phyloP scores from a whole-genome alignment of 2,888 invertebrate species.

The Pristionchus maxplancki region DNA sequence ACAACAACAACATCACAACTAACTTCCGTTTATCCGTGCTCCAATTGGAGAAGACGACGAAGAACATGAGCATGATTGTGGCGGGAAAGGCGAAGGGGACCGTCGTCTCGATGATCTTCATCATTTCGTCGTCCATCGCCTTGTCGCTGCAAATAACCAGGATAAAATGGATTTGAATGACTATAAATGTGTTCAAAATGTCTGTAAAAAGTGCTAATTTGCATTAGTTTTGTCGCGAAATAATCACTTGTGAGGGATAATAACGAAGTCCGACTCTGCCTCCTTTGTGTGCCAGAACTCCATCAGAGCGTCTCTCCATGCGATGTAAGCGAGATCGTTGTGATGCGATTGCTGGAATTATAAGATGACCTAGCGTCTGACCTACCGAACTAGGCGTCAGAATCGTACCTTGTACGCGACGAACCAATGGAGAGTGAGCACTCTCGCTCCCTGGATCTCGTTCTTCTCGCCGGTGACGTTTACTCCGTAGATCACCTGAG shows the following conservation, averaged over 20 bases:
- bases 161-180: too few species aligned
- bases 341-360: not conserved
- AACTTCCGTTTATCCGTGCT: conserved; percentile 67
- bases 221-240: not conserved
- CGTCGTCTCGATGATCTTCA: conserved; percentile 74
- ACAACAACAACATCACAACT: not conserved
- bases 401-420: conserved; percentile 22
- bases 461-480: conserved; percentile 76
- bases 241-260: conserved; percentile 76
- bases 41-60: conserved; percentile 74
- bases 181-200: too few species aligned
- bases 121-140: conserved; percentile 77
- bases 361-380: not conserved
- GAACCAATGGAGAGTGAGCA: conserved; percentile 75
- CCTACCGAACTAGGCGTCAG: not conserved
- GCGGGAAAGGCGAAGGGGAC: conserved; percentile 76
- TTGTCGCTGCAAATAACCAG: conserved; percentile 67
- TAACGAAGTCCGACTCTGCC: conserved; percentile 69
- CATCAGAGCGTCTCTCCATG: conserved; percentile 67
- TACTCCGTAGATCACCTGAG: conserved; percentile 75
- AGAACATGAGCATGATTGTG: conserved; percentile 72
- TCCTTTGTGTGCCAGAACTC: conserved; percentile 72
- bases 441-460: conserved; percentile 76
- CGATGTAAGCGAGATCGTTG: conserved; percentile 46
- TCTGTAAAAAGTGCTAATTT: too few species aligned